A percentile compares a stretch with the other conserved stretches of the same genome.
Evolutionary conservation across 2,113 vertebrate species (phyloP).

Genomic region (Heterotilapia buettikoferi): DNA sequence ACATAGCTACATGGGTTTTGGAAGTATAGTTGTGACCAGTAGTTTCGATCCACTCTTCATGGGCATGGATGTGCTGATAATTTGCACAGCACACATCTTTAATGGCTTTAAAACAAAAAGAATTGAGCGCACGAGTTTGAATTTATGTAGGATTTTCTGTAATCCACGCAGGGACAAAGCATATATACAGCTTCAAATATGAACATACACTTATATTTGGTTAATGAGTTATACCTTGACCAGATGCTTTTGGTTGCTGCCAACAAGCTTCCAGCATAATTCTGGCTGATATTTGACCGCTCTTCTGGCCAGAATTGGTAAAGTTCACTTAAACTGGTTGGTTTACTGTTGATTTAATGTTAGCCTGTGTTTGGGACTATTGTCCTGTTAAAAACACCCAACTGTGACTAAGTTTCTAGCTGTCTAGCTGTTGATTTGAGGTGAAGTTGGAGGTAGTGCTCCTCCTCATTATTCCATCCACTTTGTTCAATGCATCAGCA

Average conservation of each 20-base stretch:
- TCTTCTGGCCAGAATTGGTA: neutral
- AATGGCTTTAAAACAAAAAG: neutral
- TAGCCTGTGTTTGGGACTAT: neutral
- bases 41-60: neutral
- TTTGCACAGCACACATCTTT: neutral
- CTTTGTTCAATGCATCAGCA: neutral
- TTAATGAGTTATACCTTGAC: neutral
- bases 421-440: neutral
- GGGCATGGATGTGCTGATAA: neutral
- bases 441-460: neutral
- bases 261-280: neutral
- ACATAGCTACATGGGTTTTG: neutral
- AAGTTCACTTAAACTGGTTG: neutral
- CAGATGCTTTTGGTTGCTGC: neutral
- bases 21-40: neutral
- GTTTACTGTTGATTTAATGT: neutral
- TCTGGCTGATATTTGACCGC: neutral
- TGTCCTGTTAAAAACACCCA: neutral
- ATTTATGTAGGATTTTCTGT: neutral
- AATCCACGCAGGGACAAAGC: neutral
- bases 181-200: neutral
- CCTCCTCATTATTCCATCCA: neutral
- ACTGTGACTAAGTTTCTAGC: neutral
- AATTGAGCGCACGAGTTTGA: neutral
- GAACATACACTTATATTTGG: neutral